These are phyloP conservation scores for Agrenia bidenticulata DNA, from an alignment of 2,888 invertebrate genomes.

Conservation along the genomic window DNA sequence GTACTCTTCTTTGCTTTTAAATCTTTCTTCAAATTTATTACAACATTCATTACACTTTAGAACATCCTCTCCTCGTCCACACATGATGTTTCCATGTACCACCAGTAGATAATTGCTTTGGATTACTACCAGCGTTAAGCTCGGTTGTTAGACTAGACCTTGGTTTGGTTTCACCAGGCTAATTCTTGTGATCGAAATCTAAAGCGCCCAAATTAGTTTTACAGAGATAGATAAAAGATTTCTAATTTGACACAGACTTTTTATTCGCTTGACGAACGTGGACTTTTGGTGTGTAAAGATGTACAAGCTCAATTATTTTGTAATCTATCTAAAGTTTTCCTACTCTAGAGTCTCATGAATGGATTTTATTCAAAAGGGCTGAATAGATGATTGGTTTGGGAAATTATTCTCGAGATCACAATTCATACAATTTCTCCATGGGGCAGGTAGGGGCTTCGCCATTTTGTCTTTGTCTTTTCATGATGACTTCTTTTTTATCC, in stretches of 20 bases:
- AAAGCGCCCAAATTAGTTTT: constrained; percentile 20
- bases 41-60: constrained; percentile 18
- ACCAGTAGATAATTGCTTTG: constrained; percentile 16
- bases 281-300: no score
- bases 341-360: background rate
- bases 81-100: background rate
- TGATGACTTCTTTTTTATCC: background rate
- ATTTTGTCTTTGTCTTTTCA: constrained; percentile 6
- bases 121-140: background rate
- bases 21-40: constrained; percentile 21
- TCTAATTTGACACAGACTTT: constrained; percentile 21
- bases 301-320: no score
- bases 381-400: constrained; percentile 14
- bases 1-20: background rate
- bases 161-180: constrained; percentile 13
- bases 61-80: constrained; percentile 15
- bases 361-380: constrained; percentile 4
- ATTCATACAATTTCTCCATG: no score
- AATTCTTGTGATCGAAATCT: constrained; percentile 22
- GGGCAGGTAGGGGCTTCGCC: no score
- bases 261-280: background rate
- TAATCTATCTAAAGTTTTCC: no score
- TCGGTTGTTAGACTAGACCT: background rate
- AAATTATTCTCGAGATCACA: no score
- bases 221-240: constrained; percentile 21